Conservation (phyloP, 2,888 invertebrate genomes). For the Eilema griseolum region DNA sequence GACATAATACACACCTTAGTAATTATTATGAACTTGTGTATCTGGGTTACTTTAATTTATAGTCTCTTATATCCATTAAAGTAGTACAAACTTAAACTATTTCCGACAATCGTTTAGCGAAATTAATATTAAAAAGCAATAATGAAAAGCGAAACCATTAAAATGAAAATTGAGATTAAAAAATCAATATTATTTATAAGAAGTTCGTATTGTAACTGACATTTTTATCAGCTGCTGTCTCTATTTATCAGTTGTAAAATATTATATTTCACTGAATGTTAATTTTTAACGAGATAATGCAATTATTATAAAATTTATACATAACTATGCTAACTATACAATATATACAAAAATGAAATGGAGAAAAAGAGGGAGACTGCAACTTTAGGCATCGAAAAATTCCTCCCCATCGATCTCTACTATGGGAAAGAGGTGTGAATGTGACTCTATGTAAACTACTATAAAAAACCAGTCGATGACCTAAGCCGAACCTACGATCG, state of each 20-base stretch:
- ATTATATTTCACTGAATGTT: no score
- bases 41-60: not conserved
- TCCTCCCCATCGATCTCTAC: no score
- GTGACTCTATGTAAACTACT: not conserved
- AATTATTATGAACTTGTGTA: constrained; percentile 14
- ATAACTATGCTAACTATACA: no score
- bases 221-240: no score
- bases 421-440: not conserved
- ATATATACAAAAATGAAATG: no score
- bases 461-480: not conserved
- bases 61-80: not conserved
- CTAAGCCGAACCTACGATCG: not conserved
- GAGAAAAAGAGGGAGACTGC: no score
- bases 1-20: not conserved
- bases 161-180: not conserved
- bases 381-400: no score
- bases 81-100: not conserved
- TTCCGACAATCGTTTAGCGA: not conserved
- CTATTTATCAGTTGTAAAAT: not conserved
- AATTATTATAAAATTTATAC: no score
- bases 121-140: not conserved
- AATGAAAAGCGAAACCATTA: not conserved
- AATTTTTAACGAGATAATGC: no score
- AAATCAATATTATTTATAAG: not conserved
- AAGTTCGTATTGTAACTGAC: not conserved